A percentile compares a stretch with the other conserved stretches of the same genome.
These are phyloP conservation scores for Cavia aperea DNA, from an alignment of 2,113 vertebrate genomes.

Conservation along the genomic window DNA sequence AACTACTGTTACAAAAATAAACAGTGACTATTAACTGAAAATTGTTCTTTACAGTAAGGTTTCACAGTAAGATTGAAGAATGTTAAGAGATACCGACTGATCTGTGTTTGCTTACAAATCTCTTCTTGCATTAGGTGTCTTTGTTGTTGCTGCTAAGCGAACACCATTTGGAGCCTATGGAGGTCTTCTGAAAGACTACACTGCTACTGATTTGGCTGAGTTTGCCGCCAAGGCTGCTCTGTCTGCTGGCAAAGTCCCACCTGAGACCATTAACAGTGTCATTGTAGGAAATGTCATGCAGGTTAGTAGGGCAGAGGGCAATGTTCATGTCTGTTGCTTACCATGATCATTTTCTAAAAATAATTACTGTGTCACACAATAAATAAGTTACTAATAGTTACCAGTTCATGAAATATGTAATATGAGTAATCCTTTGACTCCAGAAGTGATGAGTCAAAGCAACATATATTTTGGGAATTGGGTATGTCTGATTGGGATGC, in stretches of 20 bases:
- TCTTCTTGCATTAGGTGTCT: constrained; percentile 81
- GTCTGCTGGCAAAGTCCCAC: constrained; percentile 83
- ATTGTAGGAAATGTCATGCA: constrained; percentile 91
- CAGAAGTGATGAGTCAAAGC: neutral
- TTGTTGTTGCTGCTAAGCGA: constrained; percentile 91
- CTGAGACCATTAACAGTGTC: constrained; percentile 89
- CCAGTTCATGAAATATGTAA: neutral
- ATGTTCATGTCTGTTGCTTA: rapidly evolving
- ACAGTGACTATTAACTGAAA: neutral
- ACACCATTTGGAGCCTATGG: constrained; percentile 93
- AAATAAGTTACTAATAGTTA: neutral
- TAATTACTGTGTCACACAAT: neutral
- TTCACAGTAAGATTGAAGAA: neutral
- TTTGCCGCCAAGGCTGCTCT: constrained; percentile 87
- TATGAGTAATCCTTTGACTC: neutral
- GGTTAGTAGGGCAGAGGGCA: constrained; percentile 72
- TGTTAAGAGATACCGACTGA: neutral
- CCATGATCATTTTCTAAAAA: neutral
- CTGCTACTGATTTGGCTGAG: constrained; percentile 86
- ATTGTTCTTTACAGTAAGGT: neutral
- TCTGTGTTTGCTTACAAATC: neutral
- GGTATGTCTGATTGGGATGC: neutral
- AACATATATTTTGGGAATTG: neutral
- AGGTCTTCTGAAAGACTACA: constrained; percentile 89
- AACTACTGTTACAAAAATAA: neutral